phyloP scores from a whole-genome alignment of 1,140 invertebrate species.

The Lepidurus arcticus region DNA sequence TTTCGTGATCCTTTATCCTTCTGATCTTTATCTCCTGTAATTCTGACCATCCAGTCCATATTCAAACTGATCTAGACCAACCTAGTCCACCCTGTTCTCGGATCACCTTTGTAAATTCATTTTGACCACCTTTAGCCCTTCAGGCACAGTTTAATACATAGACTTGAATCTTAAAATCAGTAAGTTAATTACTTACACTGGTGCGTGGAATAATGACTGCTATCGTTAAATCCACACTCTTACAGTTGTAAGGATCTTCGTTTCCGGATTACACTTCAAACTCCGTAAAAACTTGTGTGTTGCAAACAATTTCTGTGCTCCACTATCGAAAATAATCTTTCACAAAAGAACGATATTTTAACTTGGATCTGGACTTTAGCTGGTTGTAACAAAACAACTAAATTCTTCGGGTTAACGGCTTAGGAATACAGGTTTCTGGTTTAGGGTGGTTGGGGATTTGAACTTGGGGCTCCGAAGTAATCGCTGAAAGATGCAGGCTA shows the following conservation, averaged over 20 bases:
- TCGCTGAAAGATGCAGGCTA: constrained; percentile 24
- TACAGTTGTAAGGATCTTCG: not conserved
- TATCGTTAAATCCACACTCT: too few relatives aligned
- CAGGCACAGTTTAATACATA: too few relatives aligned
- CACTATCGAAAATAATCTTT: not conserved
- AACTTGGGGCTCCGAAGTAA: not conserved
- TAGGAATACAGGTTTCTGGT: not conserved
- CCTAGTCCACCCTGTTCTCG: too few relatives aligned
- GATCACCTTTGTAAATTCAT: too few relatives aligned
- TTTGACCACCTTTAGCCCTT: too few relatives aligned
- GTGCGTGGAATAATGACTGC: too few relatives aligned
- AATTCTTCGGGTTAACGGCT: not conserved
- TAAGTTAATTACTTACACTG: too few relatives aligned
- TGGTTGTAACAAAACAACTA: not conserved
- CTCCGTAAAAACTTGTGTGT: not conserved
- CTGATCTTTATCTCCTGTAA: too few relatives aligned
- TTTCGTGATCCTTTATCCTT: too few relatives aligned
- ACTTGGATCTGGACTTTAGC: not conserved
- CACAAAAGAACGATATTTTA: not conserved
- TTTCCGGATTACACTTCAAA: not conserved
- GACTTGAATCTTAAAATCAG: too few relatives aligned
- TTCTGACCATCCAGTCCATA: too few relatives aligned
- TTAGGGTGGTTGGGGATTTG: not conserved
- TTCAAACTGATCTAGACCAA: too few relatives aligned
- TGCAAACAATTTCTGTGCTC: not conserved